Evolutionary conservation across 2,888 invertebrate genomes (phyloP), one percentile per base, ranked within the genome.

Genomic region (Mythimna albipuncta): DNA sequence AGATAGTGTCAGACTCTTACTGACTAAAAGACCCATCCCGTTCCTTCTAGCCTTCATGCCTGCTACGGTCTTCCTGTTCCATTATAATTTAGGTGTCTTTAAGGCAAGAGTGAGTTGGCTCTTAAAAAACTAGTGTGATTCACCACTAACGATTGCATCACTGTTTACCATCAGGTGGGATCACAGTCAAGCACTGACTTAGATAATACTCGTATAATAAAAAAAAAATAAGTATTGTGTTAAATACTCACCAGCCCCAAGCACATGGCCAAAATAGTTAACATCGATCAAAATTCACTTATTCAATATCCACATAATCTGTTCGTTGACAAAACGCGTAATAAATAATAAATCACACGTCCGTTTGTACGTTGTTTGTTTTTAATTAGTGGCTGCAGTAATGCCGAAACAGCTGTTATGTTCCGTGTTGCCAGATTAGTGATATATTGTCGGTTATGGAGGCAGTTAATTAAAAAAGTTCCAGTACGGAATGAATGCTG

Each of bases 331-430:
- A 82, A 82, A 84, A 80, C 78, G 75, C 64, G 74, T 77, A 78
- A 82, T 85, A 85, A 84, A 85, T 85, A 85, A 84, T 85, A 85
- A 86, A 85, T 82, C 81, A 86, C 69, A 38, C 72, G 75, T 79
- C 85, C 87, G 89, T 86, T 87, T 87, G 92, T 89, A 84, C 90
- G 84, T 87, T 94, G 94, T 94, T 94, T 94, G 92, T 93, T 94
- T 94, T 94, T 93, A 93, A 94, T 94, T 94, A 93, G 90, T 87
- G 90, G 83, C 85, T 88, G 86, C 71, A 74, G 75, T 71, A 77
- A 83, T 81, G 73, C 73, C 85, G 71, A 75, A 83, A 77, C 78
- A 83, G 75, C 84, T 78, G 76, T 84, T 81, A 75, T 77, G 65
- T 77, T 73, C 84, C 62, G 69, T 84, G 85, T 84, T 75, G 79